Percentiles rank a stretch among this genome's conserved stretches.
Evolutionary conservation across 2,888 invertebrate species (phyloP).

Genomic region (Leptopterna dolabrata): DNA sequence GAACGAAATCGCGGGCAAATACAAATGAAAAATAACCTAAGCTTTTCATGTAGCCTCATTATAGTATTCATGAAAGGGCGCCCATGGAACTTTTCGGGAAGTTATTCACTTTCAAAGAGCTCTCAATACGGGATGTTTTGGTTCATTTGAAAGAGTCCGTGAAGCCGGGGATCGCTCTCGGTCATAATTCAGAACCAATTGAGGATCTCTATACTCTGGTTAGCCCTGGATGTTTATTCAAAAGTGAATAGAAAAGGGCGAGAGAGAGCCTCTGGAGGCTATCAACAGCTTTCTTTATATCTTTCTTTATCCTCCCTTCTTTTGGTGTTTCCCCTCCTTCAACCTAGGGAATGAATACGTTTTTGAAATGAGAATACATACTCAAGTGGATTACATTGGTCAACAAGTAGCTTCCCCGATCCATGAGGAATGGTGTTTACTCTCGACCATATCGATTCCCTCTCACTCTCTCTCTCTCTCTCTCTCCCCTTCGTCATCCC

Average conservation of each 20-base stretch:
- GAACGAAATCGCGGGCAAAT: not conserved
- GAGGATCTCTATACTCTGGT: slow-evolving; percentile 2
- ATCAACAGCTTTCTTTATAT: not conserved
- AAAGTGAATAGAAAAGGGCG: not conserved
- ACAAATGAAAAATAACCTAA: not conserved
- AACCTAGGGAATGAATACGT: not conserved
- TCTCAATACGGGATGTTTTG: slow-evolving; percentile 8
- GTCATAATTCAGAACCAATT: slow-evolving; percentile 11
- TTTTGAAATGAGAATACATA: slow-evolving; percentile 22
- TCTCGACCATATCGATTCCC: not conserved
- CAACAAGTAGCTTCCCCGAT: slow-evolving; percentile 6
- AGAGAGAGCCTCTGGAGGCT: not conserved
- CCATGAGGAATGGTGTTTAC: slow-evolving; percentile 3
- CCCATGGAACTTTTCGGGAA: not conserved
- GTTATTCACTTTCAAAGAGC: slow-evolving; percentile 3
- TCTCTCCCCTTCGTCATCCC: not conserved
- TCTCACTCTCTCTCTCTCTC: not conserved
- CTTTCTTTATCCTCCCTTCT: not conserved
- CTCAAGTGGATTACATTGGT: slow-evolving; percentile 16
- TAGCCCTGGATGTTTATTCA: not conserved
- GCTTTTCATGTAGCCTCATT: not conserved
- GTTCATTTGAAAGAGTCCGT: not conserved
- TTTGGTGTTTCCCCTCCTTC: slow-evolving; percentile 2
- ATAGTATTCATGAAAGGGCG: not conserved
- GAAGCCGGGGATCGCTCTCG: not conserved